These are phyloP conservation scores for Nemotelus pantherinus DNA, from an alignment of 2,888 invertebrate species.

Conservation along the genomic window DNA sequence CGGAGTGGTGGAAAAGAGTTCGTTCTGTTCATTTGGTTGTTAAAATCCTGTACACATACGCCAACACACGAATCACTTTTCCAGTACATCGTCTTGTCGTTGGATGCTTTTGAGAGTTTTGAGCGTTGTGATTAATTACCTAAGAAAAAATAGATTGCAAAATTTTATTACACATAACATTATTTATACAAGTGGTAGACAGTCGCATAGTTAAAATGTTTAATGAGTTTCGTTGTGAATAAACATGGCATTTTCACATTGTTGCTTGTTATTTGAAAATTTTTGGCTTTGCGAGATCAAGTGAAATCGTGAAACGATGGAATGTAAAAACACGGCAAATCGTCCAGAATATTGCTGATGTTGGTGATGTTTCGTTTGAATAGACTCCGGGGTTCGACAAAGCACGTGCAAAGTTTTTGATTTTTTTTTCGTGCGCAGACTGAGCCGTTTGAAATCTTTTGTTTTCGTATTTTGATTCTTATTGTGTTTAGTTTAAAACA, in stretches of 20 bases:
- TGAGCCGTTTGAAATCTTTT: too few species aligned
- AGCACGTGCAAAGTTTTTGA: too few species aligned
- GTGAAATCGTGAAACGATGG: neutral
- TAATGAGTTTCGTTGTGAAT: constrained; percentile 22
- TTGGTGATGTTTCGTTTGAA: neutral
- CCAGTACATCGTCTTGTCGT: neutral
- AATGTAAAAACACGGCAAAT: neutral
- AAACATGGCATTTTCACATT: neutral
- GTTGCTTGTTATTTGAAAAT: neutral
- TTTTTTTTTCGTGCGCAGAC: too few species aligned
- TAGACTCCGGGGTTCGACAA: too few species aligned
- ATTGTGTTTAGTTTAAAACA: too few species aligned
- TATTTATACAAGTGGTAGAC: constrained; percentile 35
- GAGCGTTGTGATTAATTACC: constrained; percentile 23
- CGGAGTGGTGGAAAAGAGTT: too few species aligned
- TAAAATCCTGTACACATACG: neutral
- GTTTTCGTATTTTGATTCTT: too few species aligned
- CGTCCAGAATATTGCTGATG: neutral
- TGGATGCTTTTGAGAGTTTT: neutral
- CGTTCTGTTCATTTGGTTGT: too few species aligned
- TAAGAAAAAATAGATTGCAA: constrained; percentile 19
- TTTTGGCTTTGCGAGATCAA: neutral
- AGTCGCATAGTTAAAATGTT: constrained; percentile 38
- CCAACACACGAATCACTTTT: neutral
- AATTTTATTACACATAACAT: constrained; percentile 21